Conservation (phyloP, 2,113 vertebrate species). For the Eudyptes chrysolophus region DNA sequence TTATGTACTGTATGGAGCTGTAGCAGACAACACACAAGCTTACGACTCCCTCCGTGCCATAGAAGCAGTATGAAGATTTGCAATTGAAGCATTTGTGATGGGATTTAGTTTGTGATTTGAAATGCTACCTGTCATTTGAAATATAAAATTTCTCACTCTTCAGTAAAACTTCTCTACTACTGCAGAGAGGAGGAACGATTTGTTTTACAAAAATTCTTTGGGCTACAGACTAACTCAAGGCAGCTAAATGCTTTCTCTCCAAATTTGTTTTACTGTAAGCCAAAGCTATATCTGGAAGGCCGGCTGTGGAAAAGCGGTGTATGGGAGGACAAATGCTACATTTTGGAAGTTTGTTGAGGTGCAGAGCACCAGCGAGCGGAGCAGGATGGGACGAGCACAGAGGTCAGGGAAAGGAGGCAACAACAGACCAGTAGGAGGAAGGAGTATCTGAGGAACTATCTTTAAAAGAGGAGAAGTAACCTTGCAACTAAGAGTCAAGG, state of each 20-base stretch:
- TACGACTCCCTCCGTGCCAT: background rate
- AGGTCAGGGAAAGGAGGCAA: background rate
- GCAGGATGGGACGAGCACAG: background rate
- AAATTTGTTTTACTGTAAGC: background rate
- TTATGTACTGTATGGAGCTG: background rate
- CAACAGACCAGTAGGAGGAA: background rate
- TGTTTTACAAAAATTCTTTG: background rate
- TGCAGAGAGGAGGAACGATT: background rate
- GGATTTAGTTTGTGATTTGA: background rate
- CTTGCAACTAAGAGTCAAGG: background rate
- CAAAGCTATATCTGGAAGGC: background rate
- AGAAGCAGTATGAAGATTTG: background rate
- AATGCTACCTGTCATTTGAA: background rate
- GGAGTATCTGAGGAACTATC: background rate
- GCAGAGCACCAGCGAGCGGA: background rate
- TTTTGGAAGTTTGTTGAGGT: background rate
- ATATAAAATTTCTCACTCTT: background rate
- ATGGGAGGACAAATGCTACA: background rate
- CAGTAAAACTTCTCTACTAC: background rate
- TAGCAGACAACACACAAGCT: background rate
- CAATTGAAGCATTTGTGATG: background rate
- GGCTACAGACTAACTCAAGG: background rate
- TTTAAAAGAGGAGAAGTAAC: background rate
- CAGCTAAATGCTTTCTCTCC: background rate
- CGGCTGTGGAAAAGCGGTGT: rapidly evolving